A percentile compares a stretch with the other conserved stretches of the same genome.
These are phyloP conservation scores for Scaptomyza parva DNA, from an alignment of 2,888 invertebrate genomes.

Conservation along the genomic window DNA sequence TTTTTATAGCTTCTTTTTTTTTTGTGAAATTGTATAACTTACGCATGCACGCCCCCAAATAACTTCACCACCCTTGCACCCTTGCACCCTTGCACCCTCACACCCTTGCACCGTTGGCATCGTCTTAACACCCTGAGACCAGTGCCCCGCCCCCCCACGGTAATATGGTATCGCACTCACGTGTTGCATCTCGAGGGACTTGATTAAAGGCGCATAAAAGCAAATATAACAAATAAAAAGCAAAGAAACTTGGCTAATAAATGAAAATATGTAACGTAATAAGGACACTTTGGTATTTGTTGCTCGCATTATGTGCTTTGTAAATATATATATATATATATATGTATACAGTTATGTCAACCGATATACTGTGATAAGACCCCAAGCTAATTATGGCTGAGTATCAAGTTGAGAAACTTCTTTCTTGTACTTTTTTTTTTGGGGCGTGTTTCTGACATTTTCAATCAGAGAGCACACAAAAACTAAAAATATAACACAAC, in stretches of 20 bases:
- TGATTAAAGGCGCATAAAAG: constrained; percentile 81
- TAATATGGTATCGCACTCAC: constrained; percentile 68
- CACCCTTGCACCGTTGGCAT: constrained; percentile 11
- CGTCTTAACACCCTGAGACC: constrained; percentile 25
- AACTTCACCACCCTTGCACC: constrained; percentile 1
- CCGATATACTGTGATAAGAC: constrained; percentile 46
- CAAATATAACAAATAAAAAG: constrained; percentile 70
- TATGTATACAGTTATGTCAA: constrained; percentile 25
- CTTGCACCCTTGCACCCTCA: constrained; percentile 9
- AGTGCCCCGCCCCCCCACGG: constrained; percentile 23
- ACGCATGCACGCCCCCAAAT: constrained; percentile 48
- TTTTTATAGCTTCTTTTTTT: constrained; percentile 67
- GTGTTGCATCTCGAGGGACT: constrained; percentile 83
- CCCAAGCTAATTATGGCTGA: constrained; percentile 63
- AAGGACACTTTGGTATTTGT: constrained; percentile 15
- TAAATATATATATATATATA: constrained; percentile 6
- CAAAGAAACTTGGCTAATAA: constrained; percentile 75
- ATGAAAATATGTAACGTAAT: constrained; percentile 73
- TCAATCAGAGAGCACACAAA: constrained; percentile 61
- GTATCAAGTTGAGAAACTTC: constrained; percentile 27
- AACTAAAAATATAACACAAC: constrained; percentile 30
- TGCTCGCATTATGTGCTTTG: constrained; percentile 39
- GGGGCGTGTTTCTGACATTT: constrained; percentile 69
- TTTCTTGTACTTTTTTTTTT: constrained; percentile 1
- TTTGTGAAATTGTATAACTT: constrained; percentile 69